A percentile compares a stretch with the other conserved stretches of the same genome.
These are phyloP conservation scores for Corythornis cristatus DNA, from an alignment of 2,113 vertebrate species.

Conservation along the genomic window DNA sequence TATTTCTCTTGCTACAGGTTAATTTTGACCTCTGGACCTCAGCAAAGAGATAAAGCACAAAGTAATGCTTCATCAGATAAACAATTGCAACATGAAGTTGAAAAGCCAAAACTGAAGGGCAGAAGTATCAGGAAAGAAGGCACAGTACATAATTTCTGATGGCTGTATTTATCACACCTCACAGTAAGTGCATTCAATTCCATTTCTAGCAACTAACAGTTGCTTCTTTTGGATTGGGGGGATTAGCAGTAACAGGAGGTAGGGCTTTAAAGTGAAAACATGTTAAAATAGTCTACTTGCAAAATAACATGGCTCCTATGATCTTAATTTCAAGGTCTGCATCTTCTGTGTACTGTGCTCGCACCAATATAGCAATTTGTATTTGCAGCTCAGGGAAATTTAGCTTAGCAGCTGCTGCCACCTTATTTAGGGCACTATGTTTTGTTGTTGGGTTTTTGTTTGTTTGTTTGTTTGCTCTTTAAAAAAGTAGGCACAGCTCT, in stretches of 20 bases:
- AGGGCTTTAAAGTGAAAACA: neutral
- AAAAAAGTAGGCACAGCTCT: neutral
- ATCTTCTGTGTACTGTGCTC: neutral
- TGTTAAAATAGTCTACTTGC: neutral
- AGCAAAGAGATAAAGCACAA: constrained; percentile 20
- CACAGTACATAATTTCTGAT: neutral
- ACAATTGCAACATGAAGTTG: neutral
- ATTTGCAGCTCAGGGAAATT: neutral
- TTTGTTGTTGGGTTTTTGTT: neutral
- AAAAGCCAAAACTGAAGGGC: constrained; percentile 46
- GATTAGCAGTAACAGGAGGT: neutral
- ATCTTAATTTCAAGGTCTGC: neutral
- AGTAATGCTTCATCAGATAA: neutral
- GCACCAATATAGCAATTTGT: neutral
- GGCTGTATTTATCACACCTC: constrained; percentile 12
- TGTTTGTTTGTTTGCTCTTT: neutral
- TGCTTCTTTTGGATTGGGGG: neutral
- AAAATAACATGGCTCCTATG: neutral
- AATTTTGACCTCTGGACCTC: constrained; percentile 50
- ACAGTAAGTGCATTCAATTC: constrained; percentile 24
- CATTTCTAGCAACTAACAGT: neutral
- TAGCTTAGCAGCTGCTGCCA: neutral
- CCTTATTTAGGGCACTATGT: neutral
- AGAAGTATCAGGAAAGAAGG: constrained; percentile 53
- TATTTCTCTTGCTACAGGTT: constrained; percentile 41